These are phyloP conservation scores for Pachydiplax longipennis DNA, from an alignment of 2,888 invertebrate genomes.

Conservation along the genomic window DNA sequence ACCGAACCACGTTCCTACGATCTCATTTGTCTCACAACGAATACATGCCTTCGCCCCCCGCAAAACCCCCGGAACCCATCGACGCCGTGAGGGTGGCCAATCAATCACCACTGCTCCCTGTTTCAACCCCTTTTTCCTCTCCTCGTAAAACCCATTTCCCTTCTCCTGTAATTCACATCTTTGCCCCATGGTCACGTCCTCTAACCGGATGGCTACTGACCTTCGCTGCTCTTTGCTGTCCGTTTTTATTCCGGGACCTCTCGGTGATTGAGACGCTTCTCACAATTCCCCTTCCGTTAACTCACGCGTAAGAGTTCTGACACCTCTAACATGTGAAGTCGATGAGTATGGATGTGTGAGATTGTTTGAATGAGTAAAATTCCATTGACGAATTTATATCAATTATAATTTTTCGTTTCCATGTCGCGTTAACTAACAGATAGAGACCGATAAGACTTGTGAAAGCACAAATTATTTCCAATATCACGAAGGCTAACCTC, in stretches of 20 bases:
- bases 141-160: background rate
- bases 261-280: background rate
- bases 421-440: no score
- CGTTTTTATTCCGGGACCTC: background rate
- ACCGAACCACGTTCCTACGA: background rate
- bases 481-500: no score
- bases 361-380: background rate
- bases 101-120: background rate
- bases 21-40: conserved; percentile 16
- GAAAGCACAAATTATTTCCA: no score
- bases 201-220: background rate
- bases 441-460: no score
- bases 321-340: no score
- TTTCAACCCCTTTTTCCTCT: background rate
- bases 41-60: background rate
- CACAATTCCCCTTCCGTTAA: background rate
- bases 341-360: background rate
- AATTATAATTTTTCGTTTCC: no score
- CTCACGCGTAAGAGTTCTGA: background rate
- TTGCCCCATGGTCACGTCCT: background rate
- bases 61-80: conserved; percentile 1
- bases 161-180: background rate
- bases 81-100: background rate
- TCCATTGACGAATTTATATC: background rate
- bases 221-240: background rate